These are phyloP conservation scores for Ondatra zibethicus DNA, from an alignment of 2,113 vertebrate genomes.

Conservation along the genomic window DNA sequence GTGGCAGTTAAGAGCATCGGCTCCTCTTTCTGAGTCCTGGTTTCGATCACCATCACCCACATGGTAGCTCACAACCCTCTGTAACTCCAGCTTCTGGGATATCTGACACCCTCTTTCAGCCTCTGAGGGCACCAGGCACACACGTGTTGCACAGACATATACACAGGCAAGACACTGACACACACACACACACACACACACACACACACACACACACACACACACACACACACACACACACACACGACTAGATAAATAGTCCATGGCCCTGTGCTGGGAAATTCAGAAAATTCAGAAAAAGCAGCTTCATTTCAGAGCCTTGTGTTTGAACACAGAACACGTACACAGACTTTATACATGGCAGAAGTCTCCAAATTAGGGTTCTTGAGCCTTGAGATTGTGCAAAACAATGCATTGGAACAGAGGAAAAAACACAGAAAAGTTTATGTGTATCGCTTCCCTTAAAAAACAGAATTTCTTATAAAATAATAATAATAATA, in stretches of 20 bases:
- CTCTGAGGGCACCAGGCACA: not conserved
- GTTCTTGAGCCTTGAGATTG: not conserved
- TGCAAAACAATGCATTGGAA: not conserved
- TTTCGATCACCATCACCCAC: not conserved
- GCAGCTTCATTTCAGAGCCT: not conserved
- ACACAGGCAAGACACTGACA: too few relatives aligned
- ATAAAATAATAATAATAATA: not conserved
- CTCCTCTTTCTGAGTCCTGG: not conserved
- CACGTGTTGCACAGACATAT: not conserved
- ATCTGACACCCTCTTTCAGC: not conserved
- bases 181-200: too few relatives aligned
- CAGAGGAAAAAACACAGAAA: not conserved
- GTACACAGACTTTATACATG: not conserved
- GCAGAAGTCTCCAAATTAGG: not conserved
- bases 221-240: too few relatives aligned
- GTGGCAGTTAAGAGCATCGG: not conserved
- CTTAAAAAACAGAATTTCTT: not conserved
- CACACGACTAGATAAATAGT: not conserved
- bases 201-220: too few relatives aligned
- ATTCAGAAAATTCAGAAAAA: not conserved
- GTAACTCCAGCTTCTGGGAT: not conserved
- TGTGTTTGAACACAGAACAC: not conserved
- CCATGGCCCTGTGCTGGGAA: not conserved
- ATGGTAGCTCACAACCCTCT: not conserved
- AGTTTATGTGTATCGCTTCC: not conserved